These are phyloP conservation scores for Latrodectus geometricus DNA, from an alignment of 1,140 invertebrate species.

Conservation along the genomic window DNA sequence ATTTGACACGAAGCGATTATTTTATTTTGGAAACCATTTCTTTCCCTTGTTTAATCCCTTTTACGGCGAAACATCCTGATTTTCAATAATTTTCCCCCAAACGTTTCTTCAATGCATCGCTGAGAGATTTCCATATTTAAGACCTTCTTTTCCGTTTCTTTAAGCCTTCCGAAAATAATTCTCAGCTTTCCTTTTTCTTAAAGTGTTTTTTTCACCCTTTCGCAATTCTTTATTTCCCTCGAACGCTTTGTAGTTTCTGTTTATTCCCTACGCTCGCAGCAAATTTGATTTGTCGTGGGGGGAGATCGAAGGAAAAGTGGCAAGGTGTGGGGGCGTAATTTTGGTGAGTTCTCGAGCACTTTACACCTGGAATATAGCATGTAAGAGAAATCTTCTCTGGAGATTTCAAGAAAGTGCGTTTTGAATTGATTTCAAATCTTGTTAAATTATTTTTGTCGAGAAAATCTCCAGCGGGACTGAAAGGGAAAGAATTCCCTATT, in stretches of 20 bases:
- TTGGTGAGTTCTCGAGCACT: background rate
- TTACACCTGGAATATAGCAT: background rate
- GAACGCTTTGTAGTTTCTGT: background rate
- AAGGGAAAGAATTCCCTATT: background rate
- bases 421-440: conserved; percentile 11
- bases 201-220: background rate
- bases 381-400: background rate
- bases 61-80: too few relatives aligned
- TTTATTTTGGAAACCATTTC: too few relatives aligned
- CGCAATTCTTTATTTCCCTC: background rate
- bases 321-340: background rate
- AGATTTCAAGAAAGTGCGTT: background rate
- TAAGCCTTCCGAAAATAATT: background rate
- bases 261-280: background rate
- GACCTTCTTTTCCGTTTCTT: background rate
- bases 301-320: background rate
- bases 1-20: too few relatives aligned
- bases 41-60: too few relatives aligned
- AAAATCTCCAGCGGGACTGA: background rate
- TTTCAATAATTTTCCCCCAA: too few relatives aligned
- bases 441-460: conserved; percentile 13
- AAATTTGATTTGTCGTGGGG: background rate
- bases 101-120: too few relatives aligned
- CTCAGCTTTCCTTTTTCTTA: background rate
- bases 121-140: too few relatives aligned